phyloP scores from a whole-genome alignment of 1,140 invertebrate species.

The Achroia grisella region DNA sequence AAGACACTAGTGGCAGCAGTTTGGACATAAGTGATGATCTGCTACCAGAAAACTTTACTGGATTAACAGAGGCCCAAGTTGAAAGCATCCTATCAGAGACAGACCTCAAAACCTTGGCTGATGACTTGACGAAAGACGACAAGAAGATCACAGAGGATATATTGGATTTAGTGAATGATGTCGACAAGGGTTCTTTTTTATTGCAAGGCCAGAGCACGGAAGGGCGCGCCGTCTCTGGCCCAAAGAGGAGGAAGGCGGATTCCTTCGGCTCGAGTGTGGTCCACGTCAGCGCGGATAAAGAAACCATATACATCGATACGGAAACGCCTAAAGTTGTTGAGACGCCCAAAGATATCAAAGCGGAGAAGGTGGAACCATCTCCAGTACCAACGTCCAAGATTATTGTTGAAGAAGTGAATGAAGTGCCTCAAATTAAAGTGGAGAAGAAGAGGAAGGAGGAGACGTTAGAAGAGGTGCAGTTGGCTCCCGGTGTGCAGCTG shows the following conservation, averaged over 20 bases:
- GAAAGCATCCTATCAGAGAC: conserved; percentile 51
- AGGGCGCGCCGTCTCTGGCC: conserved; percentile 38
- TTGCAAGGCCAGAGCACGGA: conserved; percentile 49
- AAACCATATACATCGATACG: conserved; percentile 31
- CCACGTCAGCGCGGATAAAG: conserved; percentile 26
- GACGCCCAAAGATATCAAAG: conserved; percentile 22
- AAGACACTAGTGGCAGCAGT: conserved; percentile 24
- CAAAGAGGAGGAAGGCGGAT: conserved; percentile 10
- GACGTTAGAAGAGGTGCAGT: conserved; percentile 30
- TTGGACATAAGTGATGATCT: conserved; percentile 38
- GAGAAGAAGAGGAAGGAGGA: conserved; percentile 41
- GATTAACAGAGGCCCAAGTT: conserved; percentile 46
- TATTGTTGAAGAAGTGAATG: conserved; percentile 46
- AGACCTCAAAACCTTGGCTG: conserved; percentile 36
- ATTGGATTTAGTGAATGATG: conserved; percentile 35
- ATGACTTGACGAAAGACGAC: conserved; percentile 31
- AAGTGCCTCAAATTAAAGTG: conserved; percentile 28
- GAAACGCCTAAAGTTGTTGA: conserved; percentile 4
- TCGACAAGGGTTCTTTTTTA: conserved; percentile 57
- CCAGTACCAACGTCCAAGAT: conserved; percentile 33
- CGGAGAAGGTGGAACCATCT: conserved; percentile 9
- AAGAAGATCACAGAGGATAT: conserved; percentile 36
- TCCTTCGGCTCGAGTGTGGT: conserved; percentile 38
- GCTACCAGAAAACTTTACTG: conserved; percentile 40
- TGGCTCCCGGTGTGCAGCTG: conserved; percentile 33